Conservation (phyloP, 92 coral and sea anemone genomes). For the Diadumene lineata region DNA sequence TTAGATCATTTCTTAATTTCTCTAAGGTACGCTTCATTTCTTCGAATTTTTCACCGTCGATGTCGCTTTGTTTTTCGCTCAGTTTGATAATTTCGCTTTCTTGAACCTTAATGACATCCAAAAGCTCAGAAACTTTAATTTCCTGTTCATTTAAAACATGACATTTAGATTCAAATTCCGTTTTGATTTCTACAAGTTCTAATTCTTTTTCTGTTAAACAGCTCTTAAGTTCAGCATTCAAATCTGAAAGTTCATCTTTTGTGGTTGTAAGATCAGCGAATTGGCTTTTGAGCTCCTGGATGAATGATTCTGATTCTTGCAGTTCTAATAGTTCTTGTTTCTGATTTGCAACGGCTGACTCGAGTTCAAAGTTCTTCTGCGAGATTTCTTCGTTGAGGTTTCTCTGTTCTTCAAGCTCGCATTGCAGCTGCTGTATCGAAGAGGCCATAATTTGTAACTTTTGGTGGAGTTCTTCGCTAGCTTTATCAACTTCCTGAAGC, state of each 20-base stretch:
- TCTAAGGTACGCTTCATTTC: constrained; percentile 7
- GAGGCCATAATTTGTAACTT: neutral
- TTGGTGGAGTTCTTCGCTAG: neutral
- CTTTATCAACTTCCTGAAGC: neutral
- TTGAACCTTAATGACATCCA: constrained; percentile 39
- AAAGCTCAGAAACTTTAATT: constrained; percentile 22
- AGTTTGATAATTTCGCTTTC: constrained; percentile 42
- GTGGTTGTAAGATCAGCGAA: neutral
- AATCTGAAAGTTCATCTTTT: neutral
- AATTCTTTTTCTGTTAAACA: neutral
- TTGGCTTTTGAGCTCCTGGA: too few relatives aligned
- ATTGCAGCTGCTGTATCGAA: constrained; percentile 5
- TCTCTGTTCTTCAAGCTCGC: too few relatives aligned
- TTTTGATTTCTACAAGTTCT: constrained; percentile 1
- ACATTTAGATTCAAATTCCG: neutral
- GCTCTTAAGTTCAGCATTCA: neutral
- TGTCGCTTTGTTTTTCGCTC: constrained; percentile 6
- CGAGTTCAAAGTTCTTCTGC: too few relatives aligned
- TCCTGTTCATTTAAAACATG: constrained; percentile 1
- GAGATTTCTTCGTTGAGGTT: too few relatives aligned
- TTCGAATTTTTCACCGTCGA: neutral
- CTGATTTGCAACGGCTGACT: too few relatives aligned
- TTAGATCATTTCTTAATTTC: constrained; percentile 1
- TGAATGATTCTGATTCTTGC: too few relatives aligned
- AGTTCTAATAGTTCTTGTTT: too few relatives aligned